Evolutionary conservation across 2,888 invertebrate genomes (phyloP).

Genomic region (Octodonta nipae): DNA sequence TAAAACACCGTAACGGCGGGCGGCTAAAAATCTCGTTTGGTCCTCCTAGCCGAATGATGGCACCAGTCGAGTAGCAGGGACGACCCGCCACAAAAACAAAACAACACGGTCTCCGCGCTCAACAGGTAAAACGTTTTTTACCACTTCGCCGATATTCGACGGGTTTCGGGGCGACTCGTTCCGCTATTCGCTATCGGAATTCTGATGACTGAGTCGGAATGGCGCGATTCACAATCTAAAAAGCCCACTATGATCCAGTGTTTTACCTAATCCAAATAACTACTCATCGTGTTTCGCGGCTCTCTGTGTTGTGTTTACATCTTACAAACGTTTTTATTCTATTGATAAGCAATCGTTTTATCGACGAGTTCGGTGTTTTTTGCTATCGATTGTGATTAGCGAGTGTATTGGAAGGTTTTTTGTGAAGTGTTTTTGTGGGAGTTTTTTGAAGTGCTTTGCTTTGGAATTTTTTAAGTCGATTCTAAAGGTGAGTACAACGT

Average conservation of each 20-base stretch:
- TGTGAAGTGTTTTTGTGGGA: no score
- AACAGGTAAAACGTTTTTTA: conserved; percentile 24
- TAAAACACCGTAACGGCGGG: no score
- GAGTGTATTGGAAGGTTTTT: no score
- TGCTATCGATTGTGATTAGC: background rate
- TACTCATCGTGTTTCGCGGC: background rate
- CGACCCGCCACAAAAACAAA: conserved; percentile 2
- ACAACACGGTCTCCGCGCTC: conserved; percentile 7
- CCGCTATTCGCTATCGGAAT: conserved; percentile 6
- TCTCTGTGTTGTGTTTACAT: no score
- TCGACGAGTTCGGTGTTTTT: background rate
- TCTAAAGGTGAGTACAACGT: no score
- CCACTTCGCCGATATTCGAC: conserved; percentile 20
- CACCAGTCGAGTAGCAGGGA: no score
- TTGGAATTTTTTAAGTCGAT: no score
- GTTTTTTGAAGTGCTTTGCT: no score
- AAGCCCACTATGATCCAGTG: conserved; percentile 18
- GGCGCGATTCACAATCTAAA: conserved; percentile 21
- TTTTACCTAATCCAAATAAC: conserved; percentile 22
- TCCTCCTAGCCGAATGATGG: no score
- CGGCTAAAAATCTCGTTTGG: no score
- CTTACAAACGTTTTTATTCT: no score
- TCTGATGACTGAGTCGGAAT: conserved; percentile 9
- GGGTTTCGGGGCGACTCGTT: conserved; percentile 22
- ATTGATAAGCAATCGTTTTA: background rate